Evolutionary conservation across 92 coral and sea anemone species (phyloP), one percentile per base, ranked within the genome.

Genomic region (Heteractis magnifica): DNA sequence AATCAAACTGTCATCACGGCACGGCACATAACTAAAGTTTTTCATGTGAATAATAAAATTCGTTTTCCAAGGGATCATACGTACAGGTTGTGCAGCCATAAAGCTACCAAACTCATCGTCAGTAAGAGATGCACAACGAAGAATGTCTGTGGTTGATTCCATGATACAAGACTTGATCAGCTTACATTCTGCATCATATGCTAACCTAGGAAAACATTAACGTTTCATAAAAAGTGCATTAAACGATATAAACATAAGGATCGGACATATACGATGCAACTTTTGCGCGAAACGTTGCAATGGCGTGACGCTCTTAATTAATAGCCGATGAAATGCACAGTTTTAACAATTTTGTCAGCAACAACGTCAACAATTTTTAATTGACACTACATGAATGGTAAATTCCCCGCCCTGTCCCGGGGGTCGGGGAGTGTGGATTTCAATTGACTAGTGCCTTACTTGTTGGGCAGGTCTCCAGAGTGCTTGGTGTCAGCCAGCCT

Each of bases 161-260:
- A 82, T 91, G 56, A 90, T 77, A 71, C 96, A 94, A 20, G 77
- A 87, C 85, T 92, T 88, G 82, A 96, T 84, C 56, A 93, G 81
- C 75, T 83, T 85, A 76, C 82, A 83, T 62, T 86, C 94, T 14
- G 89, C 90, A 84, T 96, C 98, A 80, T 96, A 91, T 64, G 92
- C 94, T 70, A 95, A 56, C 88, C 98, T 95, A 86, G 49, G 48
- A 26, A 70, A 14, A 83, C 41, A 77, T 14, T 71, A 5, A 65
- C 12, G 1, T 11, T 20, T 65, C 52, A 52, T 19, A 65, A 59
- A 1, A 19, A 51, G 60, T 14, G 34, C 14, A 1, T 13, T 11
- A 18, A 8, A 52, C 16, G 21, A 21, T 16, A 49, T 16, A 82
- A 71, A 12, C 51, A 8, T 50, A 58, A 23, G 73, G 21, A 48